Evolutionary conservation across 2,797 vertebrate genomes (phyloP), one percentile per base, ranked within the genome.

Genomic region (Neopelma chrysocephalum): DNA sequence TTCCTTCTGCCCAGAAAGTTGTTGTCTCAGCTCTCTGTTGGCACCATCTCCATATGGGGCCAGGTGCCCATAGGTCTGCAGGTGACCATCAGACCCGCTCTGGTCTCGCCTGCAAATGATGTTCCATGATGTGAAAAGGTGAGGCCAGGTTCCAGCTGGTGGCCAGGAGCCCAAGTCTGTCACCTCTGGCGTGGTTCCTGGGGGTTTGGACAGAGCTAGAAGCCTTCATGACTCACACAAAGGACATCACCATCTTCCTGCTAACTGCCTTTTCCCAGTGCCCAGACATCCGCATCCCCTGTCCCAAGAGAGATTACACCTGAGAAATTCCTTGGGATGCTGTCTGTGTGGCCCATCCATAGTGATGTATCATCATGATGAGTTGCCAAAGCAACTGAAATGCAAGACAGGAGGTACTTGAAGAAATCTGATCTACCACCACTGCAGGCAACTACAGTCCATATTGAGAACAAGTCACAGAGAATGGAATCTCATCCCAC

Each of bases 11-110:
- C 31, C 65, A n/a, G 32, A 20, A 69, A 68, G 57, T 1, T 0
- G 3, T 10, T 69, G 43, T 47, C 43, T 72, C 60, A 68, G 38
- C 14, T 68, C 26, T 18, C 31, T 22, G 6, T 60, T 75, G 58
- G 14, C 36, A 65, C 29, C 16, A 29, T 40, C 36, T 45, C 51
- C 1, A 0, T 14, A 50, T 0, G 0, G 32, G 21, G 23, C 25
- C 2, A 1, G 27, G 57, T 58, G 14, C 22, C 38, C 36, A 45
- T 0, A 1, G 36, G 36, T 32, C 50, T 48, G 8, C 57, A 70
- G 45, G 25, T 60, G 25, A 60, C 12, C 15, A 48, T 60, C 25
- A 60, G 25, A 81, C 3, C 32, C 5, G 3, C 25, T 27, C 18
- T 6, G 2, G 13, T 79, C 21, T 86, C 7, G 7, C 21, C 14